Percentiles rank a stretch among this genome's conserved stretches.
Evolutionary conservation across 2,113 vertebrate genomes (phyloP).

Genomic region (Pluvianellus socialis): DNA sequence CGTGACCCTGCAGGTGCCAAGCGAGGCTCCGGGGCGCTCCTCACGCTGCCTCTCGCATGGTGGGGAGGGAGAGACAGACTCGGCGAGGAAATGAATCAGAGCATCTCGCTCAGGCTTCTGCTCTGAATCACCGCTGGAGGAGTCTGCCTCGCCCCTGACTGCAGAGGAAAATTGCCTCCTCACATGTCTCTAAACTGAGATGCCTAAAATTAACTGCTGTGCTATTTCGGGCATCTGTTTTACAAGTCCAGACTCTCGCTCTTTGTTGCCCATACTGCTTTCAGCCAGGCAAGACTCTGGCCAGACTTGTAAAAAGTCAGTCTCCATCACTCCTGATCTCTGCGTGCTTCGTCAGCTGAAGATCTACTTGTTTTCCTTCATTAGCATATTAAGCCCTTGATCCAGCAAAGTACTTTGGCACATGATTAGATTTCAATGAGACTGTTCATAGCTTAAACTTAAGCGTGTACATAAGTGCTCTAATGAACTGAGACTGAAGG

Average conservation of each 20-base stretch:
- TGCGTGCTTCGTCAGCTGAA: background rate
- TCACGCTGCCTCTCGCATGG: background rate
- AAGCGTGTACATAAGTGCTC: background rate
- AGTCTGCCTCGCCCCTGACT: background rate
- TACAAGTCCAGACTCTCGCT: background rate
- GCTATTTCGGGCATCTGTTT: background rate
- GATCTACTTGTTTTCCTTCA: background rate
- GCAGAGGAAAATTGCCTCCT: background rate
- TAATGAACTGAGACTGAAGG: background rate
- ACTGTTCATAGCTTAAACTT: background rate
- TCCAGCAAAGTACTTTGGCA: slow-evolving; percentile 35
- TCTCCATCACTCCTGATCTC: background rate
- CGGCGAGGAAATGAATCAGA: background rate
- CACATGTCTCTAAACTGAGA: background rate
- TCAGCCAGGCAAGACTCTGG: background rate
- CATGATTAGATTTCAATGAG: slow-evolving; percentile 42
- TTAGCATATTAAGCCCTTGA: slow-evolving; percentile 46
- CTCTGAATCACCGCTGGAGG: slow-evolving; percentile 21
- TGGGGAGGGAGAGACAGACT: background rate
- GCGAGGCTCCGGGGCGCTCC: background rate
- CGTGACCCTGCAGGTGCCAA: background rate
- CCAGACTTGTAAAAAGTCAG: background rate
- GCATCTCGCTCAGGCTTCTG: background rate
- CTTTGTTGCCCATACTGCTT: background rate
- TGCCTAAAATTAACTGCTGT: background rate